Base-by-base conservation (phyloP, 1,140 invertebrate genomes). In the Tachypleus tridentatus region DNA sequence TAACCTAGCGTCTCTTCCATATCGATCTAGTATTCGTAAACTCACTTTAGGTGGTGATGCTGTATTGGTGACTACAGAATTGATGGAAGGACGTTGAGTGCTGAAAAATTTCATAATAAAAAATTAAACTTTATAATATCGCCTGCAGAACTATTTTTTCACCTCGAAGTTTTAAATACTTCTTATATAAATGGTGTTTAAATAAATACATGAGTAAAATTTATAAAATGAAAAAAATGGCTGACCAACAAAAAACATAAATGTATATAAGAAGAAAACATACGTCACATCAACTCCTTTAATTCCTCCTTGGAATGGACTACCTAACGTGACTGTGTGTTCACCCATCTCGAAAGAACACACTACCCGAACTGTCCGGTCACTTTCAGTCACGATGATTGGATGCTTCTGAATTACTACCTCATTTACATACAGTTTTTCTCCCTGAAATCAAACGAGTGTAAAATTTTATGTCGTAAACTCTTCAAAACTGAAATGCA, bases 371-470 rank as follows among this genome's bases (percentile, higher is more conserved):
- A 81, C 78, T 4, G 76, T 80, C 64, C 76, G 76, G 68, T 81
- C 80, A 29, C 76, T 79, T 60, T 81, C 78, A 66, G 80, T 80
- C 77, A 81, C 80, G 62, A 81, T 80, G 4, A 81, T 74, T 8
- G 80, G 77, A 69, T 81, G 81, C 66, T 80, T 77, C 65, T 81
- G 80, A 59, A 81, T 75, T 4, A 81, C 79, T 6, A 81, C 77
- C 61, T 81, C 79, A 69, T 81, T 81, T 7, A 78, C 76, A 70
- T 78, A 81, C 62, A 75, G 72, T 5, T 78, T 79, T 8, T 75
- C 72, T 10, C 75, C 74, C 77, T 80, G 61, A 56, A 59, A 9
- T n/a, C 51, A 63, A 62, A 56, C 29, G 29, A 29, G 29, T 29
- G 29, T 2, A 29, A 29, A 29, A 29, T 29, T 29, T 29, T 29